Base-by-base conservation (phyloP, 1,140 invertebrate genomes). In the Drosophila kepulauana region DNA sequence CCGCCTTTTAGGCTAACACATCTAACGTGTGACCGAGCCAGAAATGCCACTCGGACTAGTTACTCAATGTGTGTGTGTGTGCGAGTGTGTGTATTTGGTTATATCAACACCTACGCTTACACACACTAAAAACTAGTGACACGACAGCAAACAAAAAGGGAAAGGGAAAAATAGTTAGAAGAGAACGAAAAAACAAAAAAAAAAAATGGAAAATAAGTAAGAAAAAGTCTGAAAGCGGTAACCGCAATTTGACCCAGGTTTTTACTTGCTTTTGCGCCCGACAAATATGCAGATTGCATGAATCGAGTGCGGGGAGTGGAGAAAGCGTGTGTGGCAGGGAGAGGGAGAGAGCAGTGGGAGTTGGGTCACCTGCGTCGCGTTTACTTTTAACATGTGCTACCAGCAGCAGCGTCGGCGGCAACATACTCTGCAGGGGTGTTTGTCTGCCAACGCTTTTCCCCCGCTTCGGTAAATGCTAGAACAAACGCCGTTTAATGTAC, bases 271-370 rank as follows among this genome's bases (percentile, higher is more conserved):
- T 79, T 79, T 54, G 10, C 79, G 84, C 80, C 80, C 84, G 80
- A 84, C 84, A 87, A 87, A 87, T 87, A 88, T 87, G 85, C 85
- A 87, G 84, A 88, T 84, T 81, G 85, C 85, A 80, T 78, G 54
- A 78, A 71, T 28, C 58, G 38, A 16, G 61, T 3, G 20, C 35
- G 45, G 45, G 16, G 3, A 25, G 2, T 3, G 61, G 30, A 13
- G 6, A n/a, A 0, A 10, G 52, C n/a, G 6, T 13, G 30, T 15
- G 1, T 4, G 51, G n/a, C n/a, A 6, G 10, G 11, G 25, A 13
- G 28, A 5, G 41, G 25, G n/a, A 25, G 20, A 20, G 20, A 25
- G 41, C 11, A 43, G 5, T 25, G 63, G 38, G 30, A 51, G 62
- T 58, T 48, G 48, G 28, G 62, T 63, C 56, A 74, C 57, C 82